These are phyloP conservation scores for Pelecanus crispus DNA, from an alignment of 2,113 vertebrate species.

Conservation along the genomic window DNA sequence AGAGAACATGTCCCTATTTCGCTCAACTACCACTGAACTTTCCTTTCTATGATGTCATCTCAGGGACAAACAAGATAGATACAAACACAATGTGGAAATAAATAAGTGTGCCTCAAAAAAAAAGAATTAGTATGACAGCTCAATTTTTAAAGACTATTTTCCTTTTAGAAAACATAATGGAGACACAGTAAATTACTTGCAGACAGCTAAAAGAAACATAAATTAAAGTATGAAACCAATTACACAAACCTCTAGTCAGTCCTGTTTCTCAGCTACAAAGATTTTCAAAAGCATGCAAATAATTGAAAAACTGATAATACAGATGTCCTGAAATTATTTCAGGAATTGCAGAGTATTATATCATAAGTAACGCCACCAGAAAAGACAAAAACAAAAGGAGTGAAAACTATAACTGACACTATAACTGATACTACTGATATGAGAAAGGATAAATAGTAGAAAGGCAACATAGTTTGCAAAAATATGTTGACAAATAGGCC, in stretches of 20 bases:
- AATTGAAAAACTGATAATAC: not conserved
- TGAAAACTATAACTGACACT: not conserved
- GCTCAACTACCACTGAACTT: not conserved
- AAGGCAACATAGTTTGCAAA: conserved; percentile 6
- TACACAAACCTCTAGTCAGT: not conserved
- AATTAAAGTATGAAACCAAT: not conserved
- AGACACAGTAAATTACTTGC: not conserved
- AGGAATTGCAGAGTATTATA: not conserved
- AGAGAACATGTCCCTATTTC: not conserved
- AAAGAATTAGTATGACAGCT: not conserved
- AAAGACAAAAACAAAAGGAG: not conserved
- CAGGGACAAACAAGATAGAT: not conserved
- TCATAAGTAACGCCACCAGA: not conserved
- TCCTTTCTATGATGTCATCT: not conserved
- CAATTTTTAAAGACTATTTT: not conserved
- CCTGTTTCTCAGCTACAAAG: not conserved
- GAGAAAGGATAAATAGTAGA: not conserved
- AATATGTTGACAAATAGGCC: not conserved
- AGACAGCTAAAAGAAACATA: not conserved
- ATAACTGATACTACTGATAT: not conserved
- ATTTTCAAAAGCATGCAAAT: not conserved
- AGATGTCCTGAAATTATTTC: not conserved
- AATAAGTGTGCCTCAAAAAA: not conserved
- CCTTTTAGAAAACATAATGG: not conserved
- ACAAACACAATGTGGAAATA: not conserved